Evolutionary conservation across 2,888 invertebrate species (phyloP), one percentile per base, ranked within the genome.

Genomic region (Andrena chrysosceles): DNA sequence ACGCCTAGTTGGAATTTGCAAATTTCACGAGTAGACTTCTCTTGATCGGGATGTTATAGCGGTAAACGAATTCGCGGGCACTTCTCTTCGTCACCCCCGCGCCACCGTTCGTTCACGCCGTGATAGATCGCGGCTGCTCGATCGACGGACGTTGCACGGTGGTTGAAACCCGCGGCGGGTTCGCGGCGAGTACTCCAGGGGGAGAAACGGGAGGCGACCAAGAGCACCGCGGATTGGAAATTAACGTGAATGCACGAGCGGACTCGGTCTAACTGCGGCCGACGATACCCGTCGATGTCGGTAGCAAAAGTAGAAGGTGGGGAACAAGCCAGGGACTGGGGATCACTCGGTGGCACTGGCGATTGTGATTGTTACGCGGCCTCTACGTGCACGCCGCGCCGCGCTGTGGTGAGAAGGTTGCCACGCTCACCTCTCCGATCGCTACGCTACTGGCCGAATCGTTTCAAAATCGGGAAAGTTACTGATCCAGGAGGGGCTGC

Each of bases 201-300:
- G 42, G 29, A 13, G 8, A 35, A 35, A 20, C 62, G 49, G 52
- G 62, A 67, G 54, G 78, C 66, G 63, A 42, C 48, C 26, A 74
- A 64, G 60, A 62, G 68, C 84, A 73, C 66, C 86, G 86, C 87
- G 87, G 81, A 85, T 87, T 85, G 82, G 86, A 90, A 90, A 90
- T 91, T 88, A 93, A 92, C 93, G 93, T 91, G 93, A 93, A 92
- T 93, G 90, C 93, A 92, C 93, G 93, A 93, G 89, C 93, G 93
- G 93, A 93, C 93, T 93, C 92, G 92, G 92, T 91, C 91, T 92
- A 91, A 93, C 93, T 93, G 93, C 92, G 93, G 93, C 86, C 91
- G 91, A 90, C 90, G 91, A 88, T 90, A 90, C 88, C 88, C 88
- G 87, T 89, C 91, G 87, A 83, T 88, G 90, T 87, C 81, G 91